Evolutionary conservation across 2,888 invertebrate species (phyloP).

Genomic region (Drosophila nigritarsus): DNA sequence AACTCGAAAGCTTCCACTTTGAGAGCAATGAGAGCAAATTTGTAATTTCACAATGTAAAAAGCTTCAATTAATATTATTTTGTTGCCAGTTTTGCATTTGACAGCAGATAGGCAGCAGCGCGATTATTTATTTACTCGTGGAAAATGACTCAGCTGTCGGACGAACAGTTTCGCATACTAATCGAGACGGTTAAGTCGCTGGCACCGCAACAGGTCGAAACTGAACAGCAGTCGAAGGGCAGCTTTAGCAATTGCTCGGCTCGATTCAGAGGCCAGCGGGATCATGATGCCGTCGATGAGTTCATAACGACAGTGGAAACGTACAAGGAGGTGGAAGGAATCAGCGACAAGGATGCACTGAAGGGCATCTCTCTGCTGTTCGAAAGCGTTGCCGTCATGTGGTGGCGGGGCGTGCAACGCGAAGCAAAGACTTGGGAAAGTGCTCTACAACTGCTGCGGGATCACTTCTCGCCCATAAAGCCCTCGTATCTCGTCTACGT

Average conservation of each 20-base stretch:
- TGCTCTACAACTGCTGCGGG: slow-evolving; percentile 77
- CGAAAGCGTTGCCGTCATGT: slow-evolving; percentile 70
- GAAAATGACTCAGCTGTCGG: slow-evolving; percentile 75
- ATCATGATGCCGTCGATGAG: slow-evolving; percentile 82
- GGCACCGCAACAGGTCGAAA: slow-evolving; percentile 48
- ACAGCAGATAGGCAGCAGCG: not conserved
- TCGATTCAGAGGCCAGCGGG: slow-evolving; percentile 81
- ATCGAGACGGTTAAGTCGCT: slow-evolving; percentile 75
- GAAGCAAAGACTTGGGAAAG: slow-evolving; percentile 80
- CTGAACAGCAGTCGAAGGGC: slow-evolving; percentile 70
- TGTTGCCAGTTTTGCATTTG: slow-evolving; percentile 16
- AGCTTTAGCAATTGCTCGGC: slow-evolving; percentile 79
- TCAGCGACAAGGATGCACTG: slow-evolving; percentile 80
- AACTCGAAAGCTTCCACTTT: slow-evolving; percentile 28
- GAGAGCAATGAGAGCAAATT: slow-evolving; percentile 9
- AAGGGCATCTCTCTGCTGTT: slow-evolving; percentile 81
- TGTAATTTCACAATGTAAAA: slow-evolving; percentile 44
- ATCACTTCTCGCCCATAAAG: slow-evolving; percentile 82
- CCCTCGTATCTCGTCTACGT: slow-evolving; percentile 82
- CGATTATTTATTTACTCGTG: not conserved
- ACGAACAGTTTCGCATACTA: slow-evolving; percentile 78
- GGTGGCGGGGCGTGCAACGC: slow-evolving; percentile 83
- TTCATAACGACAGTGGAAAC: slow-evolving; percentile 81
- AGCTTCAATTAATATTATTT: slow-evolving; percentile 2
- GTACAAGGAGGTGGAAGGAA: slow-evolving; percentile 82